A percentile compares a stretch with the other conserved stretches of the same genome.
Conservation (phyloP, 2,797 vertebrate genomes). For the Clarias platycephalus region DNA sequence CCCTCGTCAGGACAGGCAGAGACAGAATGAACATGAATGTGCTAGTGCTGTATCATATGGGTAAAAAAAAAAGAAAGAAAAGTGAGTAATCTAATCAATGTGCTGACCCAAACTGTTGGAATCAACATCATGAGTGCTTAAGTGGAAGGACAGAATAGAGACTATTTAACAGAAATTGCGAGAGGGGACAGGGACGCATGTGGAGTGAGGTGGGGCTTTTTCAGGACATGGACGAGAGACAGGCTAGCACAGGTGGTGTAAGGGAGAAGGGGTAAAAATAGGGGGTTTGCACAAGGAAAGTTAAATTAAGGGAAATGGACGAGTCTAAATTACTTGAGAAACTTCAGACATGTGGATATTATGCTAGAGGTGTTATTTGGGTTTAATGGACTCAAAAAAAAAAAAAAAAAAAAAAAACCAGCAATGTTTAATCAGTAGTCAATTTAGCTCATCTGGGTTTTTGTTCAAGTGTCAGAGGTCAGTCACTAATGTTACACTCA, state of each 20-base stretch:
- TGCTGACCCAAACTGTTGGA: not conserved
- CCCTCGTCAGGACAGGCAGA: conserved; percentile 57
- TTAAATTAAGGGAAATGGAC: not conserved
- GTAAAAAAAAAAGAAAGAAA: not conserved
- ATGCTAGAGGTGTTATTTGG: not conserved
- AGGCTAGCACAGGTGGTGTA: conserved; percentile 62
- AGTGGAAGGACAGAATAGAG: not conserved
- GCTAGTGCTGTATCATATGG: not conserved
- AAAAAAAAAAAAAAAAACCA: not conserved
- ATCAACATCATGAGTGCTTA: not conserved
- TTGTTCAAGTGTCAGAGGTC: not conserved
- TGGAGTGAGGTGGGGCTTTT: conserved; percentile 8
- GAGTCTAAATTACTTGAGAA: not conserved
- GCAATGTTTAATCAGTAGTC: not conserved
- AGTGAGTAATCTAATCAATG: too few relatives aligned
- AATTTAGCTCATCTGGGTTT: too few relatives aligned
- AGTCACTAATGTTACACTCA: not conserved
- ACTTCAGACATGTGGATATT: not conserved
- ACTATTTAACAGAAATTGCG: not conserved
- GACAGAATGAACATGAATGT: conserved; percentile 58
- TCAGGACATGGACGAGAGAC: not conserved
- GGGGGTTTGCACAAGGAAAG: not conserved
- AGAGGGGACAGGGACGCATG: not conserved
- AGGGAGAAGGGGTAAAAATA: not conserved
- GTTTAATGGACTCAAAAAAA: not conserved